A percentile compares a stretch with the other conserved stretches of the same genome.
Conservation (phyloP, 2,888 invertebrate genomes). For the Phortica okadai region DNA sequence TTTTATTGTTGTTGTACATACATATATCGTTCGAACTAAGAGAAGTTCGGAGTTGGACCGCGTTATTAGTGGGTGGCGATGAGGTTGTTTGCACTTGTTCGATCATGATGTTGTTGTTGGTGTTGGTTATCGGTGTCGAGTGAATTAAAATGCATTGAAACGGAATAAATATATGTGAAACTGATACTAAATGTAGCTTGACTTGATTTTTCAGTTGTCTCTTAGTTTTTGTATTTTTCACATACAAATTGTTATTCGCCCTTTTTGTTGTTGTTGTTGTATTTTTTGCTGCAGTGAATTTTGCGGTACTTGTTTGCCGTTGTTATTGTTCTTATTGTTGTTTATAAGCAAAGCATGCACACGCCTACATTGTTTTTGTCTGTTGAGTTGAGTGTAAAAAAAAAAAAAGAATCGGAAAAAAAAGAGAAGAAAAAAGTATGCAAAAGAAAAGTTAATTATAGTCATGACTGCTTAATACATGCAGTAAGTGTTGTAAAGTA, state of each 20-base stretch:
- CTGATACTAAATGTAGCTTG: conserved; percentile 54
- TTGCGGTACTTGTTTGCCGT: neutral
- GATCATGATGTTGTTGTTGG: neutral
- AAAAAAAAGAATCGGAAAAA: conserved; percentile 8
- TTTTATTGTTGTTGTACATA: too few relatives aligned
- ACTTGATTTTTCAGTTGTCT: conserved; percentile 41
- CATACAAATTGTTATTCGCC: too few relatives aligned
- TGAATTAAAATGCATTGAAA: conserved; percentile 34
- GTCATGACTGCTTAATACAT: neutral
- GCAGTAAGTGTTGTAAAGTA: neutral
- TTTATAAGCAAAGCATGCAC: neutral
- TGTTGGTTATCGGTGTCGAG: neutral
- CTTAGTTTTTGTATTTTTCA: neutral
- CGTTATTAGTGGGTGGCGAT: neutral
- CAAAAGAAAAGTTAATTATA: neutral
- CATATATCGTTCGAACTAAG: too few relatives aligned
- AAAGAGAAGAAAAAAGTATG: neutral
- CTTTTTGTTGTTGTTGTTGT: neutral
- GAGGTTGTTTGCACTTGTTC: neutral
- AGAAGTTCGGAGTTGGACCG: too few relatives aligned
- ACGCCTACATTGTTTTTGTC: neutral
- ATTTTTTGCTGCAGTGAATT: neutral
- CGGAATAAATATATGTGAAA: conserved; percentile 40
- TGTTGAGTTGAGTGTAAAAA: neutral
- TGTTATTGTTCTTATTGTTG: neutral